These are phyloP conservation scores for Axis porcinus DNA, from an alignment of 2,113 vertebrate species.

Conservation along the genomic window DNA sequence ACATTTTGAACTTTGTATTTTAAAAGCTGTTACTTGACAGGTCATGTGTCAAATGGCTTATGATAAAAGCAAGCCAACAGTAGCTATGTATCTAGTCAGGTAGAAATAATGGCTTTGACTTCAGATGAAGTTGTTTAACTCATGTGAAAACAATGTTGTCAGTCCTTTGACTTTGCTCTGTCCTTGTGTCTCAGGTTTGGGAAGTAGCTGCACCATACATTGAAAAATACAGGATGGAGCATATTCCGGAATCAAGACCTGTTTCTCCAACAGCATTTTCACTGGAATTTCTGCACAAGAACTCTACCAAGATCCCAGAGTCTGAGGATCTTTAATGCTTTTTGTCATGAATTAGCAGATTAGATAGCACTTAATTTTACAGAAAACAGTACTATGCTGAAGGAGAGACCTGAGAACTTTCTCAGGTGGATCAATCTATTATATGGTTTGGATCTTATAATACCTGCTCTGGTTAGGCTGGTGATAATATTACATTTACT, in stretches of 20 bases:
- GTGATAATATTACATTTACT: background rate
- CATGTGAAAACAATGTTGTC: background rate
- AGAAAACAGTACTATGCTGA: background rate
- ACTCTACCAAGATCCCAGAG: slow-evolving; percentile 57
- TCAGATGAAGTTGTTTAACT: background rate
- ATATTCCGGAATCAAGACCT: slow-evolving; percentile 92
- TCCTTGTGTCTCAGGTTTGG: slow-evolving; percentile 87
- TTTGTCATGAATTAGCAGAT: background rate
- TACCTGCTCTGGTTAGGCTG: background rate
- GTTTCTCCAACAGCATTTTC: slow-evolving; percentile 95
- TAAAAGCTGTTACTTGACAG: background rate
- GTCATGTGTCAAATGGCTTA: background rate
- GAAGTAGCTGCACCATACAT: slow-evolving; percentile 94
- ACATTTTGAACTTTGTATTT: slow-evolving; percentile 1
- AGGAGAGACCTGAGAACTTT: background rate
- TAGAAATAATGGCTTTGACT: background rate
- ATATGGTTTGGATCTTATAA: background rate
- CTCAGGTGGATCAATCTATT: background rate
- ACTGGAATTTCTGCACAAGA: slow-evolving; percentile 81
- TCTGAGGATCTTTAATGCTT: slow-evolving; percentile 64
- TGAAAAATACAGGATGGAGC: slow-evolving; percentile 93
- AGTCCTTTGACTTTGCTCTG: background rate
- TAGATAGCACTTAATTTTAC: background rate
- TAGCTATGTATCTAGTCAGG: background rate
- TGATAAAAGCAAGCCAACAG: background rate